Percentiles rank a stretch among this genome's conserved stretches.
Conservation (phyloP, 2,113 vertebrate genomes). For the Nasalis larvatus region DNA sequence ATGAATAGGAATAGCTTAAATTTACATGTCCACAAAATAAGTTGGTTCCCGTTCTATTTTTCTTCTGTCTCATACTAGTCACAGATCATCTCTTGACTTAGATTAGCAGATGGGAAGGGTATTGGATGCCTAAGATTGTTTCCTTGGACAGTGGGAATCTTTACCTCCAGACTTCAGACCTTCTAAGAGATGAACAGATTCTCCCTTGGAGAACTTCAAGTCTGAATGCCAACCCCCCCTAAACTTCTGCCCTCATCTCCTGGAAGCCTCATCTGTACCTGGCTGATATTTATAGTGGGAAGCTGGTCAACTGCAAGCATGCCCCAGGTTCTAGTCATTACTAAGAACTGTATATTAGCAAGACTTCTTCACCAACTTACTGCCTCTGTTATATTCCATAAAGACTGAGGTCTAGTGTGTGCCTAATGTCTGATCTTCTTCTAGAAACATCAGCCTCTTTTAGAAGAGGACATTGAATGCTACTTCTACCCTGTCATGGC, state of each 20-base stretch:
- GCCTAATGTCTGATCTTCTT: not conserved
- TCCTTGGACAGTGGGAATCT: not conserved
- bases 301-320: not conserved
- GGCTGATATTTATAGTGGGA: not conserved
- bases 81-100: not conserved
- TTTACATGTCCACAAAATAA: not conserved
- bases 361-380: not conserved
- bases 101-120: not conserved
- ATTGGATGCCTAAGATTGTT: not conserved
- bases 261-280: not conserved
- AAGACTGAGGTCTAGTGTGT: not conserved
- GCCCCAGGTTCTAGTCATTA: not conserved
- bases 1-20: not conserved
- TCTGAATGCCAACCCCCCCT: not conserved
- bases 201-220: not conserved
- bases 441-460: not conserved
- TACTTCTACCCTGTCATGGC: too few relatives aligned
- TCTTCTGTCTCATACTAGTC: not conserved
- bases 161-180: not conserved
- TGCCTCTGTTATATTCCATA: not conserved
- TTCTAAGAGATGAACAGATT: not conserved
- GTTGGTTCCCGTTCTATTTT: not conserved
- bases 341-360: not conserved
- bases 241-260: not conserved
- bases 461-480: not conserved